These are phyloP conservation scores for Orchesella flavescens DNA, from an alignment of 2,888 invertebrate genomes.

Conservation along the genomic window DNA sequence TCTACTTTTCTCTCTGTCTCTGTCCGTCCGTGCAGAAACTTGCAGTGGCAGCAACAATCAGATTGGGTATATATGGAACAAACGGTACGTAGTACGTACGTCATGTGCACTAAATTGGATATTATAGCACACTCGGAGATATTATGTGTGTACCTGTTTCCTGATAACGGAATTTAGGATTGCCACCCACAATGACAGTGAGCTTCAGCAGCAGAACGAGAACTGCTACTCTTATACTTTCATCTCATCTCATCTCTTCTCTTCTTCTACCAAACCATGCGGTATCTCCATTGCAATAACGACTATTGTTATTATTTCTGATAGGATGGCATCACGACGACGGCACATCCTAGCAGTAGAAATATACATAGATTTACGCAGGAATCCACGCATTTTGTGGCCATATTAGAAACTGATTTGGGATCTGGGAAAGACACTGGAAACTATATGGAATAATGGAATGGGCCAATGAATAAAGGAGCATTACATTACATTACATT, in stretches of 20 bases:
- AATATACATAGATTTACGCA: constrained; percentile 3
- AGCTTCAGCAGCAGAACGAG: too few species aligned
- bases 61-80: too few species aligned
- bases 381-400: constrained; percentile 9
- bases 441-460: background rate
- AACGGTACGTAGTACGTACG: background rate
- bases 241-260: too few species aligned
- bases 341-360: background rate
- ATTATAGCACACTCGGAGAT: background rate
- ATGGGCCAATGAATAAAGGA: constrained; percentile 16
- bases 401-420: constrained; percentile 25
- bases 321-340: background rate
- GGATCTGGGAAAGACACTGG: background rate
- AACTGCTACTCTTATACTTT: too few species aligned
- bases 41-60: background rate
- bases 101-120: constrained; percentile 1
- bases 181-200: too few species aligned
- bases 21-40: background rate
- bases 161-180: background rate
- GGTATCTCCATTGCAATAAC: constrained; percentile 3
- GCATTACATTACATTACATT: constrained; percentile 27
- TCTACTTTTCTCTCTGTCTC: too few species aligned
- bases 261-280: background rate
- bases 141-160: background rate
- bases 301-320: constrained; percentile 27